Evolutionary conservation across 2,113 vertebrate genomes (phyloP), one percentile per base, ranked within the genome.

Genomic region (Oncorhynchus gorbuscha): DNA sequence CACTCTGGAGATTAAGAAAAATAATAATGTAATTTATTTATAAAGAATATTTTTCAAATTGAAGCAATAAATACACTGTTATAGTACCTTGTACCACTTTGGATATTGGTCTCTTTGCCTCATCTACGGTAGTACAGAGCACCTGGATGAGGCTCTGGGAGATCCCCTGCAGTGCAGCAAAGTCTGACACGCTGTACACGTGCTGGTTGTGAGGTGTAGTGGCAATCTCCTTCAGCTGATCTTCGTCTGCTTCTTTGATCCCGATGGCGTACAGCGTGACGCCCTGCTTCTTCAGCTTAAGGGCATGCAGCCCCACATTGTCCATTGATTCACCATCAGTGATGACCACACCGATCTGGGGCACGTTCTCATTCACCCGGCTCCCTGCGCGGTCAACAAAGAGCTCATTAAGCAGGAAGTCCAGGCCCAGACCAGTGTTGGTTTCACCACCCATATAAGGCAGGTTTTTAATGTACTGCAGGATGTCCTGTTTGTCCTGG

Each of bases 231-330:
- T 72, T 87, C 79, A 95, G 91, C 77, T 95, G 90, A 0, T 80
- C 75, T 67, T 87, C 84, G 8, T 93, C 93, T 0, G 95, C 91
- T 0, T 95, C 92, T 90, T 95, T 94, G 75, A 96, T 92, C 67
- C 96, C 95, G 51, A 97, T 82, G 1, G 95, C 95, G 78, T 96
- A 96, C 81, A 96, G 73, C 70, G 93, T 84, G 73, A 95, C 91
- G 5, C 76, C 91, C 66, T 88, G 87, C 0, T 79, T 89, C 85
- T 92, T 93, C 81, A 94, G 94, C 13, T 82, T 76, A 45, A 84
- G 90, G 20, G 96, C 92, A 30, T 93, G 90, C 67, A 84, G 76
- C 80, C 81, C 83, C 35, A 94, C 91, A 83, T 92, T 82, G 28
- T 85, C 93, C 86, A 88, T 89, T 68, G 90, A 91, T 71, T 0